A percentile compares a stretch with the other conserved stretches of the same genome.
Conservation (phyloP, 2,797 vertebrate genomes). For the Melanogrammus aeglefinus region DNA sequence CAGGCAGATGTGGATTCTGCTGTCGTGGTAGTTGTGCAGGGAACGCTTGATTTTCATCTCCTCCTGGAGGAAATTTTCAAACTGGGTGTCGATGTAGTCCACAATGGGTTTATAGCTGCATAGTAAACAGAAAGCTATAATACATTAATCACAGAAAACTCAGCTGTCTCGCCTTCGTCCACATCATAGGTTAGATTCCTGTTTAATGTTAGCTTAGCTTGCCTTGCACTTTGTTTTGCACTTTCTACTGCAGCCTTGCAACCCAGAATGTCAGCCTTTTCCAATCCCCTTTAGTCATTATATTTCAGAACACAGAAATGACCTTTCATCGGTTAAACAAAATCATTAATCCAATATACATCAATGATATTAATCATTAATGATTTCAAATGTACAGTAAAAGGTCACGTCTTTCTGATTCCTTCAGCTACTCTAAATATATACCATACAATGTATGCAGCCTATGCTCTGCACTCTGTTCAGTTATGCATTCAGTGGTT, state of each 20-base stretch:
- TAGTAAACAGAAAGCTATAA: constrained; percentile 14
- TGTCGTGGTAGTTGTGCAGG: constrained; percentile 88
- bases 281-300: constrained; percentile 27
- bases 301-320: neutral
- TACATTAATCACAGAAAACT: neutral
- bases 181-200: neutral
- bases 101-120: constrained; percentile 93
- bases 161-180: neutral
- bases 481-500: neutral
- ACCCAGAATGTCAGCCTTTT: constrained; percentile 33
- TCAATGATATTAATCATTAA: neutral
- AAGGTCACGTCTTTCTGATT: neutral
- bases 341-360: neutral
- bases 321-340: neutral
- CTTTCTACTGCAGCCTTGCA: constrained; percentile 1
- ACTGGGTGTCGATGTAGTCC: constrained; percentile 95
- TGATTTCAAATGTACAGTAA: neutral
- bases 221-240: constrained; percentile 1
- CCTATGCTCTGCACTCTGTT: too few relatives aligned
- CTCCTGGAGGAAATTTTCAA: constrained; percentile 92
- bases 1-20: constrained; percentile 91
- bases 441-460: neutral
- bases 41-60: constrained; percentile 94
- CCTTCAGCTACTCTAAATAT: neutral
- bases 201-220: neutral